A percentile compares a stretch with the other conserved stretches of the same genome.
Evolutionary conservation across 1,140 invertebrate species (phyloP).

Genomic region (Idris sp.): DNA sequence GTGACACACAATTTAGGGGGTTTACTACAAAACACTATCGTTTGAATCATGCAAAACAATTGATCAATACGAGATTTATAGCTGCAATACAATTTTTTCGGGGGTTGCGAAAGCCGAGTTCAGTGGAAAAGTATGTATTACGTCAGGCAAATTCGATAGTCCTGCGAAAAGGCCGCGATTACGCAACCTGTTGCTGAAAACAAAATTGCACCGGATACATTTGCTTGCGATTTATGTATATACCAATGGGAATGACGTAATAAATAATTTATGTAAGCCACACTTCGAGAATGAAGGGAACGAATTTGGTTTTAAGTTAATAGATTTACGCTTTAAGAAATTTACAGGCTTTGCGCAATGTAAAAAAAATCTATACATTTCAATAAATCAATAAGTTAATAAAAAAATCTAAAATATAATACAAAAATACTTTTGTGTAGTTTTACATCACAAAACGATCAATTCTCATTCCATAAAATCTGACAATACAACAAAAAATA

Average conservation of each 20-base stretch:
- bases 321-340: background rate
- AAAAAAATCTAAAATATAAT: no score
- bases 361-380: background rate
- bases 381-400: no score
- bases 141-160: conserved; percentile 4
- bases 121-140: no score
- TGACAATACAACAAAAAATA: no score
- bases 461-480: no score
- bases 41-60: no score
- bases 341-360: conserved; percentile 4
- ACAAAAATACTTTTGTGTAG: no score
- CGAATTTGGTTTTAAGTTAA: conserved; percentile 1
- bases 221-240: conserved; percentile 15
- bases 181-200: conserved; percentile 28
- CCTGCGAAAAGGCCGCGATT: conserved; percentile 12
- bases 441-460: no score
- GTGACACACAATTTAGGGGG: conserved; percentile 44
- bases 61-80: no score
- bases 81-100: no score
- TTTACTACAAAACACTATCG: conserved; percentile 17
- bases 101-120: no score
- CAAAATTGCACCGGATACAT: conserved; percentile 7
- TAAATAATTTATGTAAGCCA: conserved; percentile 1
- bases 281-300: background rate
- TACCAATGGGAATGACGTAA: background rate